Conservation (phyloP, 2,113 vertebrate genomes). For the Indicator indicator region DNA sequence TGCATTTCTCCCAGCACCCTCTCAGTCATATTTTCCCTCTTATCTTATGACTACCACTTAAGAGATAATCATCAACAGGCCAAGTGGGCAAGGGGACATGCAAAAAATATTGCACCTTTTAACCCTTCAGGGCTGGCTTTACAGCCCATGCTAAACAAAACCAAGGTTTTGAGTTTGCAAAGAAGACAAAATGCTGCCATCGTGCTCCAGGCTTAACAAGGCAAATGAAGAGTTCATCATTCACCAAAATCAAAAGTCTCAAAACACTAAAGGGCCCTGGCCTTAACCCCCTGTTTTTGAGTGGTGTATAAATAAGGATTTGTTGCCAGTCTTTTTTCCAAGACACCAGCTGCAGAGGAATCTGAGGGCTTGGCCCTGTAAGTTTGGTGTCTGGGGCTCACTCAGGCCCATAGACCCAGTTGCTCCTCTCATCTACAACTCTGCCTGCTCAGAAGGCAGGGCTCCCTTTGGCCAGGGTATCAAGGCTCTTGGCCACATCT, state of each 20-base stretch:
- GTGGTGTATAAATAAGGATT: neutral
- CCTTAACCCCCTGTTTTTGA: neutral
- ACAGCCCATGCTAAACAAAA: neutral
- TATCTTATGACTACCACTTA: conserved; percentile 15
- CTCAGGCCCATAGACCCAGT: neutral
- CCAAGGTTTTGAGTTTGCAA: neutral
- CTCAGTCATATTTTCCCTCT: conserved; percentile 27
- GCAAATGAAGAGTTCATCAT: neutral
- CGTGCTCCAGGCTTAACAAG: neutral
- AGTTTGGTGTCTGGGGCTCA: neutral
- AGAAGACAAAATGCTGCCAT: neutral
- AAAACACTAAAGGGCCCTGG: neutral
- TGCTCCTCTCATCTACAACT: neutral
- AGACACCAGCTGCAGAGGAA: neutral
- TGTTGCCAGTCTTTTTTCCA: neutral
- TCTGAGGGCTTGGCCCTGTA: neutral
- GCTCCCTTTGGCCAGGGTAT: neutral
- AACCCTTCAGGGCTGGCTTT: neutral
- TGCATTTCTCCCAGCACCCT: neutral
- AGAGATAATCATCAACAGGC: neutral
- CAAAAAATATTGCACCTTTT: neutral
- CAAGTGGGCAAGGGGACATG: neutral
- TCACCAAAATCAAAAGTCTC: neutral
- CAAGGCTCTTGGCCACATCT: neutral
- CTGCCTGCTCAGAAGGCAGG: neutral